These are phyloP conservation scores for Apostichopus leukothele DNA, from an alignment of 53 echinoderm and acorn worm species.

Conservation along the genomic window DNA sequence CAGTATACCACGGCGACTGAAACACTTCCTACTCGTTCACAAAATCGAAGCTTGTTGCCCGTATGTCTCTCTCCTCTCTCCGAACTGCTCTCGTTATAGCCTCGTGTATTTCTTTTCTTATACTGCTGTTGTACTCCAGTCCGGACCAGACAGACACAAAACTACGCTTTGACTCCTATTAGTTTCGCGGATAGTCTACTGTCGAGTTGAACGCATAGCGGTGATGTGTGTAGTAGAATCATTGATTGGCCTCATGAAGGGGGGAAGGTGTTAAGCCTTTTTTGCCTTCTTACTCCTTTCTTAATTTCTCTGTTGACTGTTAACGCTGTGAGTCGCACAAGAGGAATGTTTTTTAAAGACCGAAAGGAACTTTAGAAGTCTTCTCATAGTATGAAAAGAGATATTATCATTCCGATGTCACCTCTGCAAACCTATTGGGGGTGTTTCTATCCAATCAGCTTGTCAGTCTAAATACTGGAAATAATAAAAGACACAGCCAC, in stretches of 20 bases:
- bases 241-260: conserved; percentile 31
- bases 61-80: no score
- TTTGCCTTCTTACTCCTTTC: not conserved
- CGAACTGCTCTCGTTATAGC: no score
- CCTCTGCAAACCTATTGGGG: conserved; percentile 39
- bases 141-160: no score
- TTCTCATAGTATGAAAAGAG: conserved; percentile 12
- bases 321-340: conserved; percentile 38
- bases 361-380: conserved; percentile 29
- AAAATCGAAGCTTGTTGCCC: not conserved
- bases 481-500: conserved; percentile 13
- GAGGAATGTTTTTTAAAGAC: conserved; percentile 10
- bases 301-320: conserved; percentile 28
- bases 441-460: conserved; percentile 41
- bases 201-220: no score
- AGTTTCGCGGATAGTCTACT: no score
- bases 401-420: conserved; percentile 38
- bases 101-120: no score
- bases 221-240: not conserved
- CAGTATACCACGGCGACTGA: conserved; percentile 7
- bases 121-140: no score
- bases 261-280: conserved; percentile 22
- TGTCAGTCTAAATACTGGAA: conserved; percentile 28
- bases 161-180: no score
- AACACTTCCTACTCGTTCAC: conserved; percentile 24